A percentile compares a stretch with the other conserved stretches of the same genome.
Evolutionary conservation across 2,797 vertebrate genomes (phyloP).

Genomic region (Takifugu rubripes): DNA sequence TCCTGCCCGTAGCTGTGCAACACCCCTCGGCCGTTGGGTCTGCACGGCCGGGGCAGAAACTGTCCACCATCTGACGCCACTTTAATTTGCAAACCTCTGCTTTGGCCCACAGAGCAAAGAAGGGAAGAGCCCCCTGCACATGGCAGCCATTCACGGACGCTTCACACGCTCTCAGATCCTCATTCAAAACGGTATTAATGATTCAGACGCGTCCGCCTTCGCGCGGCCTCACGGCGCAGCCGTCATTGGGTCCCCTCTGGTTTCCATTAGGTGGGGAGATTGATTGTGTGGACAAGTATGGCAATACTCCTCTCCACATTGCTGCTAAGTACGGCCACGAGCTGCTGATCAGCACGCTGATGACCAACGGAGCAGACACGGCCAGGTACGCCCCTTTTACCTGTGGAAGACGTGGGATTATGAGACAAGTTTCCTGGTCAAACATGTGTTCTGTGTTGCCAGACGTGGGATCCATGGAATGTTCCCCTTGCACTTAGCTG

Average conservation of each 20-base stretch:
- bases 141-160: conserved; percentile 95
- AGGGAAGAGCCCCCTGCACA: conserved; percentile 96
- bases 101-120: conserved; percentile 83
- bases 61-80: too few relatives aligned
- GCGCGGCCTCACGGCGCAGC: not conserved
- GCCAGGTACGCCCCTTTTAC: conserved; percentile 77
- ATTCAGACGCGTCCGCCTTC: not conserved
- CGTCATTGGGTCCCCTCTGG: conserved; percentile 14
- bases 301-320: conserved; percentile 96
- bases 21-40: too few relatives aligned
- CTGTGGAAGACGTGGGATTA: too few relatives aligned
- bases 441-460: conserved; percentile 9
- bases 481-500: conserved; percentile 97
- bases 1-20: too few relatives aligned
- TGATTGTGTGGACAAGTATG: conserved; percentile 93
- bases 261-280: conserved; percentile 87
- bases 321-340: conserved; percentile 98
- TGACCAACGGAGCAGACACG: conserved; percentile 96
- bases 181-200: conserved; percentile 89
- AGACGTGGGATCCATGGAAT: conserved; percentile 95
- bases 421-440: not conserved
- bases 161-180: conserved; percentile 97
- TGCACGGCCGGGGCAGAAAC: too few relatives aligned
- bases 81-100: not conserved
- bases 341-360: conserved; percentile 95